These are phyloP conservation scores for Seira sanloemensis DNA, from an alignment of 2,888 invertebrate species.

Conservation along the genomic window DNA sequence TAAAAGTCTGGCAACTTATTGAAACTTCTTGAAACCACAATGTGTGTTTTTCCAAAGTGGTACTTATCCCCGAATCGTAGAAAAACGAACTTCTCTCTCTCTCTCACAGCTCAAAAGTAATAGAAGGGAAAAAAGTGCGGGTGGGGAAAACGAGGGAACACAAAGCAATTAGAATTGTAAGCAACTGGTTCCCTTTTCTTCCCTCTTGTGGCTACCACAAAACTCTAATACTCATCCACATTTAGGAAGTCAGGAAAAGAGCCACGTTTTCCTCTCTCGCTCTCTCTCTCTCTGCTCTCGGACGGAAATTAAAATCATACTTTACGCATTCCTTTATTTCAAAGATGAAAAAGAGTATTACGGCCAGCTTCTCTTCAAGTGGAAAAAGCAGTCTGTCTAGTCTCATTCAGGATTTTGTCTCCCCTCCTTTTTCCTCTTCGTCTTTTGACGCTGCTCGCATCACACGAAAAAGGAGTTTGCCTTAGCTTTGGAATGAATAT, in stretches of 20 bases:
- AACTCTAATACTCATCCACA: constrained; percentile 33
- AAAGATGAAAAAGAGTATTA: not conserved
- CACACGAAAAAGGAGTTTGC: no score
- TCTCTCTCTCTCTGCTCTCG: no score
- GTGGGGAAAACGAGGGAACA: constrained; percentile 17
- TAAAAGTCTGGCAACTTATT: no score
- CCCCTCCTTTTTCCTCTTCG: not conserved
- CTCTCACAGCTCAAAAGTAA: not conserved
- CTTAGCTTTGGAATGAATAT: no score
- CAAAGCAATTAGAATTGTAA: constrained; percentile 59
- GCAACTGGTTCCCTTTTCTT: constrained; percentile 48
- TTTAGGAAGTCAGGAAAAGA: constrained; percentile 18
- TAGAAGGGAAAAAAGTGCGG: not conserved
- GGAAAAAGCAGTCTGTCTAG: not conserved
- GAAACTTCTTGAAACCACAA: not conserved
- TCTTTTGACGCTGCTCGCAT: constrained; percentile 19
- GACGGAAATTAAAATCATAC: constrained; percentile 70
- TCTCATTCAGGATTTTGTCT: not conserved
- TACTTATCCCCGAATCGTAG: not conserved
- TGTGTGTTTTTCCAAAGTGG: not conserved
- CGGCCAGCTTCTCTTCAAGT: not conserved
- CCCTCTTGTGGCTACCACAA: constrained; percentile 4
- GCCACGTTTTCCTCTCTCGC: no score
- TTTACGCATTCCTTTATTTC: constrained; percentile 49
- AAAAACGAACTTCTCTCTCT: not conserved